These are phyloP conservation scores for Gopherus evgoodei DNA, from an alignment of 2,113 vertebrate species.

Conservation along the genomic window DNA sequence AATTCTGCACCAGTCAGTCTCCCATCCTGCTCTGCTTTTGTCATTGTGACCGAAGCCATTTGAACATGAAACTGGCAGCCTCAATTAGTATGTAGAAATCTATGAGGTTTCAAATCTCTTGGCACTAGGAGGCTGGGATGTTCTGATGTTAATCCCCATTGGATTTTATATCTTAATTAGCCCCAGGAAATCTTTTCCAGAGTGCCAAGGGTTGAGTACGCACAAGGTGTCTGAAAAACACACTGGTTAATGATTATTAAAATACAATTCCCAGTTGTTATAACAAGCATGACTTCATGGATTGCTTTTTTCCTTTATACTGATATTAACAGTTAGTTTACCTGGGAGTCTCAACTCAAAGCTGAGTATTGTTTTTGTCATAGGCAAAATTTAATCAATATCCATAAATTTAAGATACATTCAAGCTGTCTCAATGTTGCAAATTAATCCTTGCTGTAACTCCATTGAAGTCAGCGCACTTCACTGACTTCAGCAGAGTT, in stretches of 20 bases:
- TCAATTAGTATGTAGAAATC: not conserved
- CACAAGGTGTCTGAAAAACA: not conserved
- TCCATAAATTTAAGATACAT: not conserved
- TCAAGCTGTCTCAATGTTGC: not conserved
- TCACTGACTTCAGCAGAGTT: not conserved
- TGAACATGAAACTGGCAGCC: not conserved
- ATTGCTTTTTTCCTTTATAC: not conserved
- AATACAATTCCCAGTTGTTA: not conserved
- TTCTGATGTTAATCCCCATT: not conserved
- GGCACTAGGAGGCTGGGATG: not conserved
- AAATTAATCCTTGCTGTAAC: not conserved
- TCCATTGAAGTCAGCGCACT: not conserved
- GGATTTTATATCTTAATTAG: conserved; percentile 34
- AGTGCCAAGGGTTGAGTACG: not conserved
- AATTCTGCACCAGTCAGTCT: not conserved
- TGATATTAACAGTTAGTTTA: not conserved
- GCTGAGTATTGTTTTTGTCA: not conserved
- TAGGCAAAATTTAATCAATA: not conserved
- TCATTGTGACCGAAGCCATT: not conserved
- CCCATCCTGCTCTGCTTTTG: not conserved
- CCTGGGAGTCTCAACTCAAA: not conserved
- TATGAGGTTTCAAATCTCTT: not conserved
- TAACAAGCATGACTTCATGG: not conserved
- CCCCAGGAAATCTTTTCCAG: conserved; percentile 1
- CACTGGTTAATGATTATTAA: not conserved